phyloP scores from a whole-genome alignment of 2,797 vertebrate genomes.

The Chelidonichthys spinosus region DNA sequence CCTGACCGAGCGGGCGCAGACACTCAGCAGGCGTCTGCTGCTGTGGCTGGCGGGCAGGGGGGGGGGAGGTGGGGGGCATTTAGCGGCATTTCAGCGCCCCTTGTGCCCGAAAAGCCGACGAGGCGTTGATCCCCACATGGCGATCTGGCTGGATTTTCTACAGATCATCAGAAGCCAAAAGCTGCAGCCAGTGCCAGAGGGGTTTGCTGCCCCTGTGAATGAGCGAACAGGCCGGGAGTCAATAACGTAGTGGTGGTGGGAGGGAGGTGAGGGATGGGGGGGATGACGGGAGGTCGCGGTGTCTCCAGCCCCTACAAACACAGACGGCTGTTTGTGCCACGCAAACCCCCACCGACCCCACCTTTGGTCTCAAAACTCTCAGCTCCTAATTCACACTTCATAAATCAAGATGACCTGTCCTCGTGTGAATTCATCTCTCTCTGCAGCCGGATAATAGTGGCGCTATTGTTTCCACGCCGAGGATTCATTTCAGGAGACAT shows the following conservation, averaged over 20 bases:
- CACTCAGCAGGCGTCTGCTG: slow-evolving; percentile 54
- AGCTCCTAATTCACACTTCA: slow-evolving; percentile 82
- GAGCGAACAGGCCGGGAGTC: slow-evolving; percentile 62
- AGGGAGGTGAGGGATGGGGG: neutral
- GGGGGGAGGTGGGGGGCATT: slow-evolving; percentile 10
- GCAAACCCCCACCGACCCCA: slow-evolving; percentile 55
- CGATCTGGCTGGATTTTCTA: slow-evolving; percentile 52
- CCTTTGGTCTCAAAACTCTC: slow-evolving; percentile 73
- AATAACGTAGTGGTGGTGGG: slow-evolving; percentile 27
- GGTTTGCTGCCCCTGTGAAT: slow-evolving; percentile 33
- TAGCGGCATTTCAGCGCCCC: slow-evolving; percentile 26
- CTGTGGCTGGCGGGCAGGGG: neutral
- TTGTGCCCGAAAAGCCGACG: neutral
- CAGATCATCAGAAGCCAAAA: slow-evolving; percentile 47
- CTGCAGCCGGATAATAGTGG: slow-evolving; percentile 70
- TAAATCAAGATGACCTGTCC: slow-evolving; percentile 83
- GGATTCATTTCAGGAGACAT: slow-evolving; percentile 58
- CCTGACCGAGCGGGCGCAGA: slow-evolving; percentile 56
- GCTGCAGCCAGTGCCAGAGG: slow-evolving; percentile 38
- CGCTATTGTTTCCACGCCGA: slow-evolving; percentile 60
- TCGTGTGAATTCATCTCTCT: slow-evolving; percentile 74
- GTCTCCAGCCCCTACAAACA: slow-evolving; percentile 74
- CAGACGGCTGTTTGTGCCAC: slow-evolving; percentile 78
- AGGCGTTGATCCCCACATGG: slow-evolving; percentile 43
- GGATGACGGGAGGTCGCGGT: slow-evolving; percentile 55